Conservation (phyloP, 1,140 invertebrate genomes). For the Glossosoma conforme region DNA sequence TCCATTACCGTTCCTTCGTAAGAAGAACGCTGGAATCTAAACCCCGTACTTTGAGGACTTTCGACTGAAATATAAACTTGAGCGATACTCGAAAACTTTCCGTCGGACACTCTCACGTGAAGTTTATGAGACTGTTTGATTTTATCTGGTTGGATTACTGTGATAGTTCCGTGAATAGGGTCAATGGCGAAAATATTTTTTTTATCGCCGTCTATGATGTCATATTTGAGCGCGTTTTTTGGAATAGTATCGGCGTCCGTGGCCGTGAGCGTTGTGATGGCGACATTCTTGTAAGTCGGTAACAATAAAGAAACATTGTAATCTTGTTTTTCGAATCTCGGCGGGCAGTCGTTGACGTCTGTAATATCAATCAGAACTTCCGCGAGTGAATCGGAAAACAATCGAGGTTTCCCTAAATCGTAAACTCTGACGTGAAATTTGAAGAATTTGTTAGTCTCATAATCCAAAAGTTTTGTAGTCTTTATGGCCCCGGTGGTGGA, state of each 20-base stretch:
- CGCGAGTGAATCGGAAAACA: constrained; percentile 66
- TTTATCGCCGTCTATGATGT: constrained; percentile 74
- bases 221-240: constrained; percentile 57
- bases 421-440: constrained; percentile 64
- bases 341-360: constrained; percentile 79
- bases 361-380: constrained; percentile 62
- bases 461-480: constrained; percentile 68
- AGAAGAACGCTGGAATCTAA: constrained; percentile 68
- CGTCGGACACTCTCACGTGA: constrained; percentile 64
- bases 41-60: constrained; percentile 62
- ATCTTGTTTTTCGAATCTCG: constrained; percentile 59
- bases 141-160: constrained; percentile 35
- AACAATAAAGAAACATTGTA: constrained; percentile 71
- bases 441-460: constrained; percentile 64
- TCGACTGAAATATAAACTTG: constrained; percentile 59
- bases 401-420: constrained; percentile 72
- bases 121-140: constrained; percentile 49
- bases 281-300: constrained; percentile 70
- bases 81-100: constrained; percentile 58
- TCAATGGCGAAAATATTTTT: constrained; percentile 74
- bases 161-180: constrained; percentile 66
- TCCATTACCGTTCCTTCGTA: constrained; percentile 74
- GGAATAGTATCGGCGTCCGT: constrained; percentile 65
- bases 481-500: constrained; percentile 78
- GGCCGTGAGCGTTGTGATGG: constrained; percentile 61